A percentile compares a stretch with the other conserved stretches of the same genome.
Conservation (phyloP, 2,797 vertebrate genomes). For the Ambastaia sidthimunki region DNA sequence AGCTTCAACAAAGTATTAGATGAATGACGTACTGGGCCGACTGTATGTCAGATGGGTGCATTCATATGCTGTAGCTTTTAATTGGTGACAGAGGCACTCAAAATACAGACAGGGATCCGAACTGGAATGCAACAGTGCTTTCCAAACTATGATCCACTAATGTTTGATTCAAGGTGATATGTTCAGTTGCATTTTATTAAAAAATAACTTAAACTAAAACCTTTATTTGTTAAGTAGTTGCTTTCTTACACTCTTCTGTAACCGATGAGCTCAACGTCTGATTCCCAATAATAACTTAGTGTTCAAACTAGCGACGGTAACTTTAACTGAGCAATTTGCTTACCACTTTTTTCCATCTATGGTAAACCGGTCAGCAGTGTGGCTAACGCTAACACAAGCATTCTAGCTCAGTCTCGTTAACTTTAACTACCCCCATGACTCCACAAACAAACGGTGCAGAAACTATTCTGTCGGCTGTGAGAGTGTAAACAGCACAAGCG, state of each 20-base stretch:
- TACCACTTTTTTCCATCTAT: slow-evolving; percentile 16
- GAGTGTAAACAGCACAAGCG: not conserved
- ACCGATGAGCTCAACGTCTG: not conserved
- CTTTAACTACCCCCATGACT: not conserved
- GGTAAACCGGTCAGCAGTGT: slow-evolving; percentile 12
- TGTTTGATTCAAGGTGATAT: not conserved
- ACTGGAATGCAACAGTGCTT: not conserved
- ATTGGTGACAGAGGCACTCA: not conserved
- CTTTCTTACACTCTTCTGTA: not conserved
- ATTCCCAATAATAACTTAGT: not conserved
- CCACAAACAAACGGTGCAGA: not conserved
- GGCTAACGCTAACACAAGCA: slow-evolving; percentile 32
- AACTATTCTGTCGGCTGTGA: not conserved
- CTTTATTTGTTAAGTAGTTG: not conserved
- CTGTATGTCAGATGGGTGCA: not conserved
- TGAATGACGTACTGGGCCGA: not conserved
- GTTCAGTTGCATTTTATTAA: not conserved
- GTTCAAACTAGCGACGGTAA: not conserved
- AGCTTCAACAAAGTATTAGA: not conserved
- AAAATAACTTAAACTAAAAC: not conserved
- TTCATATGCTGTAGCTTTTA: not conserved
- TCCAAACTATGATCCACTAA: too few species aligned
- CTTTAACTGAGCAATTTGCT: not conserved
- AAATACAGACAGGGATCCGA: not conserved
- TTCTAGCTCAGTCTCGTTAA: not conserved